Base-by-base conservation (phyloP, 2,888 invertebrate genomes). In the Tiphia femorata region DNA sequence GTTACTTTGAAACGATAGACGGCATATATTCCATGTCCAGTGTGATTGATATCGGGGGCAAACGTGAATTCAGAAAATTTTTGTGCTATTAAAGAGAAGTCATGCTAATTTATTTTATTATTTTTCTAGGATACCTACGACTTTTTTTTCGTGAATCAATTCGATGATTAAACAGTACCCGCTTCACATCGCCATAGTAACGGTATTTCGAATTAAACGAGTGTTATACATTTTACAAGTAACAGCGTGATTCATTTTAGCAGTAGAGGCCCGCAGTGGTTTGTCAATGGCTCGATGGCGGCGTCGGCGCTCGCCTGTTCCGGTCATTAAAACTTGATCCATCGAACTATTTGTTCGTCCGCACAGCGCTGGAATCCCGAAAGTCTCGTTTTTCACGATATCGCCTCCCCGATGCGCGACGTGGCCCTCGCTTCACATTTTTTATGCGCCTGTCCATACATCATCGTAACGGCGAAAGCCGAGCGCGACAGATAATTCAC, bases 281-380 rank as follows among this genome's bases (percentile, higher is more conserved):
- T 73, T 74, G 73, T 73, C 73, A 72, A 74, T 74, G 72, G 70
- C 64, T 66, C 72, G 72, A 74, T 72, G 70, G 72, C 67, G 59
- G 54, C 67, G 66, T 66, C 68, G 69, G 60, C 66, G 64, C 62
- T 70, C 66, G 72, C 49, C 64, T 62, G 72, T 74, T 74, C 72
- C 72, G 66, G 72, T 73, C 72, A 74, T 73, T 72, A 74, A 72
- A 74, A 73, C 66, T 66, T 72, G 72, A 74, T 72, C 67, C 70
- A 72, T 68, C 70, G 70, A 70, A 72, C 71, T 72, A 71, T 71
- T 70, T 72, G 72, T 73, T 68, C 73, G 73, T 64, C 54, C 65
- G 64, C 63, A 65, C 71, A 63, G n/a, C 37, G 65, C 65, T 61
- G 71, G 68, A 67, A 70, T 70, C 70, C 70, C 70, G 66, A 70